Evolutionary conservation across 2,113 vertebrate species (phyloP).

Genomic region (Butorides virescens): DNA sequence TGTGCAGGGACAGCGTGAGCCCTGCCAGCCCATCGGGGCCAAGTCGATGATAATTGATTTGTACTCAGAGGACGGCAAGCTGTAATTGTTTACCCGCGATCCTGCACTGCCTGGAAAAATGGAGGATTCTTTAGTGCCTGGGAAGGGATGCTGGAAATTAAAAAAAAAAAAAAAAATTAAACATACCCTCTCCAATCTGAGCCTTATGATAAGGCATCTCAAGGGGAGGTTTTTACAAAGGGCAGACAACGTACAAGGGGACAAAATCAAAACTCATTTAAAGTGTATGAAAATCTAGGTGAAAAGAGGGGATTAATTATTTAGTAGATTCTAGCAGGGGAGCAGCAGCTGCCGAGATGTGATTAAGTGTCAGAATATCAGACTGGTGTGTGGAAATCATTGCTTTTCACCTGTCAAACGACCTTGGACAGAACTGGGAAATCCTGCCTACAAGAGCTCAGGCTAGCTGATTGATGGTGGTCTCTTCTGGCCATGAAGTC

Average conservation of each 20-base stretch:
- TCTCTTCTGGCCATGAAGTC: not conserved
- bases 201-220: not conserved
- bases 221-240: constrained; percentile 5
- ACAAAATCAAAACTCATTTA: not conserved
- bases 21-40: not conserved
- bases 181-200: not conserved
- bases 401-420: constrained; percentile 9
- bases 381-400: constrained; percentile 18
- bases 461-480: not conserved
- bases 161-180: not conserved
- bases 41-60: not conserved
- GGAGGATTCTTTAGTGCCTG: not conserved
- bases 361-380: constrained; percentile 38
- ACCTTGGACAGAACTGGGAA: constrained; percentile 6
- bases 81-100: not conserved
- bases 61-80: not conserved
- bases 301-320: constrained; percentile 25
- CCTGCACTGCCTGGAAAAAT: not conserved
- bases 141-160: not conserved
- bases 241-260: not conserved
- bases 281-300: not conserved
- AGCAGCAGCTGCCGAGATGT: not conserved
- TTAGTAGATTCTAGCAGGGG: constrained; percentile 16
- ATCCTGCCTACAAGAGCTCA: not conserved
- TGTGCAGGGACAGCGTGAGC: not conserved